phyloP scores from a whole-genome alignment of 1,140 invertebrate species.

The Saccostrea cuccullata region DNA sequence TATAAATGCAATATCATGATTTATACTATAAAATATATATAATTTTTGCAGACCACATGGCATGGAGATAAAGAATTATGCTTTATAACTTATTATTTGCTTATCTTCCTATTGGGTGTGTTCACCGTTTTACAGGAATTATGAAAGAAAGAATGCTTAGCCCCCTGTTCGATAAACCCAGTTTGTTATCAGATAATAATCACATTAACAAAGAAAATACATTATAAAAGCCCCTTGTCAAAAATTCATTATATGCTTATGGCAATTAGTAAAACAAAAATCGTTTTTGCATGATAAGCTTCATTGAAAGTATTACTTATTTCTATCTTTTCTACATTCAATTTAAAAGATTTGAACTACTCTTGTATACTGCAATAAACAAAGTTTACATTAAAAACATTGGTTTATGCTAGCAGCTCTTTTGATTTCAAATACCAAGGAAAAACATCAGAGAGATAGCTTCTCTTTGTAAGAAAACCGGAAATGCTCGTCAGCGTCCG shows the following conservation, averaged over 20 bases:
- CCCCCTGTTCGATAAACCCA: not conserved
- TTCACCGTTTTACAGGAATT: not conserved
- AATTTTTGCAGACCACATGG: not conserved
- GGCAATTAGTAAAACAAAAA: not conserved
- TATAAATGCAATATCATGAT: not conserved
- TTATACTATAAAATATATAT: not conserved
- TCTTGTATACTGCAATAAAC: not conserved
- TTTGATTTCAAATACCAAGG: not conserved
- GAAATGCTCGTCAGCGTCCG: not conserved
- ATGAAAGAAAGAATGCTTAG: not conserved
- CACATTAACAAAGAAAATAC: not conserved
- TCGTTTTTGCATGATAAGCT: not conserved
- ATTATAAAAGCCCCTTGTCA: not conserved
- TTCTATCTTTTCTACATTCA: too few species aligned
- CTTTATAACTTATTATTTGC: not conserved
- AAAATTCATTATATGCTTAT: not conserved
- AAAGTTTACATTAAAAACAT: not conserved
- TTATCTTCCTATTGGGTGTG: constrained; percentile 3
- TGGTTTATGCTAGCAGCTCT: not conserved
- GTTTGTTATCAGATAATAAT: not conserved
- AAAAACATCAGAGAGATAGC: not conserved
- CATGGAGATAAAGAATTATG: not conserved
- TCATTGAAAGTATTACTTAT: not conserved
- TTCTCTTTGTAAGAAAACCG: constrained; percentile 1
- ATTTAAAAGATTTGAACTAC: not conserved